These are phyloP conservation scores for Balaenoptera acutorostrata DNA, from an alignment of 2,113 vertebrate genomes.

Conservation along the genomic window DNA sequence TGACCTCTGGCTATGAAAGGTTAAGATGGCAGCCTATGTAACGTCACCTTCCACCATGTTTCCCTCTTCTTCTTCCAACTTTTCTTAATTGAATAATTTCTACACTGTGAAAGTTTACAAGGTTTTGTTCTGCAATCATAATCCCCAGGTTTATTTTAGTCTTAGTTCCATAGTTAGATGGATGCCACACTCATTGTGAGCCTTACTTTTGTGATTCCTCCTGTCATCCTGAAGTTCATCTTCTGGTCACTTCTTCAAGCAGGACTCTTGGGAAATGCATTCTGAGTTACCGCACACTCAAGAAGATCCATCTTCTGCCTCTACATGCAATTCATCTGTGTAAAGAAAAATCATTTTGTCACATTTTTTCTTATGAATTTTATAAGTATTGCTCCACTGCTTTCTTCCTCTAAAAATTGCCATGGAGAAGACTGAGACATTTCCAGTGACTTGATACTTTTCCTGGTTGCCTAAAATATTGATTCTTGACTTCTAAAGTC, in stretches of 20 bases:
- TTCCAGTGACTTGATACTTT: neutral
- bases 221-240: neutral
- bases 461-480: neutral
- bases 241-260: neutral
- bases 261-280: neutral
- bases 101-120: neutral
- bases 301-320: neutral
- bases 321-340: neutral
- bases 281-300: neutral
- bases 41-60: neutral
- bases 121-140: neutral
- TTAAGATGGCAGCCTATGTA: neutral
- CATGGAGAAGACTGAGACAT: neutral
- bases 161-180: neutral
- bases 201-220: neutral
- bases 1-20: neutral
- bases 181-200: accelerated
- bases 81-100: neutral
- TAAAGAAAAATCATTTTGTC: neutral
- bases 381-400: neutral
- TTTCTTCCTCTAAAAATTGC: neutral
- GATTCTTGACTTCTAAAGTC: neutral
- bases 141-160: neutral
- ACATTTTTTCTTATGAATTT: neutral
- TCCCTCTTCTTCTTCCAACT: neutral